Conservation (phyloP, 2,113 vertebrate species). For the Megaceryle maxima region DNA sequence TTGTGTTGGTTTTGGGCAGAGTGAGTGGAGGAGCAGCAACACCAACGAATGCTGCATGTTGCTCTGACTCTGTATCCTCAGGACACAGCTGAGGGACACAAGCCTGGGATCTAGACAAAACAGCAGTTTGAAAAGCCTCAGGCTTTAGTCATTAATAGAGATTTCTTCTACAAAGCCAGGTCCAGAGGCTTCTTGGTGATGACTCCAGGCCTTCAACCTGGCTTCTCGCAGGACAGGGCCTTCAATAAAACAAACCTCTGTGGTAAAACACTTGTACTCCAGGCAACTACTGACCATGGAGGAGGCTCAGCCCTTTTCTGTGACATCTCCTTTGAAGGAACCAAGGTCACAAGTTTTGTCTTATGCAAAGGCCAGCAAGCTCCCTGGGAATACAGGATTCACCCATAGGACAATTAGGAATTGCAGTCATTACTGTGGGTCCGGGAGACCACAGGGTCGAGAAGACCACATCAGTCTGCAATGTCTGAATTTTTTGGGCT, state of each 20-base stretch:
- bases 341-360: rapidly evolving
- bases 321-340: neutral
- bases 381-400: neutral
- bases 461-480: neutral
- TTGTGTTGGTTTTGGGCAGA: neutral
- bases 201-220: neutral
- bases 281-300: neutral
- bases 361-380: neutral
- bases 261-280: neutral
- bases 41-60: neutral
- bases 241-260: neutral
- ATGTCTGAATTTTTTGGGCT: neutral
- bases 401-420: neutral
- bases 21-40: neutral
- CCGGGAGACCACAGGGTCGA: neutral
- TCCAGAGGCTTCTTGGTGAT: neutral
- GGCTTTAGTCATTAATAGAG: neutral
- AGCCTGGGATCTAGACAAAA: neutral
- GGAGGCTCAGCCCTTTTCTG: neutral
- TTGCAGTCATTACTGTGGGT: neutral
- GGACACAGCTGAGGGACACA: neutral
- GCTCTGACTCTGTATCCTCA: neutral
- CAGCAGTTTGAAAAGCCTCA: neutral
- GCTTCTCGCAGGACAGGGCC: neutral
- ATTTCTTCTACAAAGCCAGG: neutral